A percentile compares a stretch with the other conserved stretches of the same genome.
Evolutionary conservation across 2,113 vertebrate species (phyloP).

Genomic region (Tichodroma muraria): DNA sequence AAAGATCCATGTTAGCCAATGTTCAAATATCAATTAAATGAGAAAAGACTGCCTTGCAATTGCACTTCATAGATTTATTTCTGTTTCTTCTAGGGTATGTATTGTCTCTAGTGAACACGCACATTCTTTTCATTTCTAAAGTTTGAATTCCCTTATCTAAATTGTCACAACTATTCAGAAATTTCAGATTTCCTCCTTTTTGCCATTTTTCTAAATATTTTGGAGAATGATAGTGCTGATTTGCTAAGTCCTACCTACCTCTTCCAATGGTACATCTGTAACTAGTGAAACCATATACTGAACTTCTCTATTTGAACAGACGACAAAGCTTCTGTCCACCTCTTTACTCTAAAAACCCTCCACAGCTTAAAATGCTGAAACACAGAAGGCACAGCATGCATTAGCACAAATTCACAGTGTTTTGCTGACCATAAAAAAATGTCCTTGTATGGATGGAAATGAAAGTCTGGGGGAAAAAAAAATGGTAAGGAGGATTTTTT

Average conservation of each 20-base stretch:
- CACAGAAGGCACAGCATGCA: background rate
- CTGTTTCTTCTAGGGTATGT: constrained; percentile 4
- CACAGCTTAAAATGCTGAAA: background rate
- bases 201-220: background rate
- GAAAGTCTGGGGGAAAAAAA: background rate
- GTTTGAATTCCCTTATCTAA: background rate
- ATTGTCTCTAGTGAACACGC: background rate
- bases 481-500: background rate
- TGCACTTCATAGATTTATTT: constrained; percentile 47
- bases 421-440: background rate
- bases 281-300: background rate
- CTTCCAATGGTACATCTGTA: background rate
- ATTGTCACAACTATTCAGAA: background rate
- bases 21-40: constrained; percentile 62
- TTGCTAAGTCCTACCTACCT: background rate
- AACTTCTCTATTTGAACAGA: background rate
- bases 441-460: background rate
- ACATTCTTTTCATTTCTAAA: background rate
- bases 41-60: constrained; percentile 30
- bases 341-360: background rate
- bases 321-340: background rate
- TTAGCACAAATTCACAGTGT: background rate
- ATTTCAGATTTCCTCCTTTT: background rate
- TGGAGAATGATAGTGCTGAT: background rate
- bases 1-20: constrained; percentile 36